These are phyloP conservation scores for Bedellia somnulentella DNA, from an alignment of 2,888 invertebrate species.

Conservation along the genomic window DNA sequence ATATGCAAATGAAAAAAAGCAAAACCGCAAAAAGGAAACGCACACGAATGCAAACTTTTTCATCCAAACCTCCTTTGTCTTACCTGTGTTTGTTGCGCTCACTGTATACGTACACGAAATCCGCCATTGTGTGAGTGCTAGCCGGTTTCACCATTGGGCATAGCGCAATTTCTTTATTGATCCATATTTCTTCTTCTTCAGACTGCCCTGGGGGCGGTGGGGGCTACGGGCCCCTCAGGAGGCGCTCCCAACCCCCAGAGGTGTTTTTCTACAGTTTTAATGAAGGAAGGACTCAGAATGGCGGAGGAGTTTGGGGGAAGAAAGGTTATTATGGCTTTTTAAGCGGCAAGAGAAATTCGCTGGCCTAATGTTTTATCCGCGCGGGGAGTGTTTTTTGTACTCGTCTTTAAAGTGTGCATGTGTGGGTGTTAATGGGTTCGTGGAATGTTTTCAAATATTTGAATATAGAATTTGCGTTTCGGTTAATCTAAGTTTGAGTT, in stretches of 20 bases:
- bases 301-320: slow-evolving; percentile 31
- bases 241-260: slow-evolving; percentile 18
- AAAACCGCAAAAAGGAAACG: neutral
- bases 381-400: slow-evolving; percentile 9
- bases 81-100: slow-evolving; percentile 13
- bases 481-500: no score
- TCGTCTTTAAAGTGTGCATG: slow-evolving; percentile 8
- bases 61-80: slow-evolving; percentile 15
- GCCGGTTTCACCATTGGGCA: slow-evolving; percentile 55
- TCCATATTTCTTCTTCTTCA: slow-evolving; percentile 63
- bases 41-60: slow-evolving; percentile 16
- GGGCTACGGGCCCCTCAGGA: slow-evolving; percentile 13
- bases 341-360: slow-evolving; percentile 42
- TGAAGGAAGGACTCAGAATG: slow-evolving; percentile 44
- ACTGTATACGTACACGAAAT: slow-evolving; percentile 16
- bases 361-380: slow-evolving; percentile 25
- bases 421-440: slow-evolving; percentile 5
- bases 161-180: slow-evolving; percentile 60
- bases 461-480: slow-evolving; percentile 16
- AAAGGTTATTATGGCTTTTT: slow-evolving; percentile 55
- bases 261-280: slow-evolving; percentile 61
- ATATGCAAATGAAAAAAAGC: no score
- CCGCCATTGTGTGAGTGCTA: slow-evolving; percentile 35
- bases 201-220: slow-evolving; percentile 31
- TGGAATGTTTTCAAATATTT: slow-evolving; percentile 13